Base-by-base conservation (phyloP, 2,113 vertebrate genomes). In the Dipodomys ordii region DNA sequence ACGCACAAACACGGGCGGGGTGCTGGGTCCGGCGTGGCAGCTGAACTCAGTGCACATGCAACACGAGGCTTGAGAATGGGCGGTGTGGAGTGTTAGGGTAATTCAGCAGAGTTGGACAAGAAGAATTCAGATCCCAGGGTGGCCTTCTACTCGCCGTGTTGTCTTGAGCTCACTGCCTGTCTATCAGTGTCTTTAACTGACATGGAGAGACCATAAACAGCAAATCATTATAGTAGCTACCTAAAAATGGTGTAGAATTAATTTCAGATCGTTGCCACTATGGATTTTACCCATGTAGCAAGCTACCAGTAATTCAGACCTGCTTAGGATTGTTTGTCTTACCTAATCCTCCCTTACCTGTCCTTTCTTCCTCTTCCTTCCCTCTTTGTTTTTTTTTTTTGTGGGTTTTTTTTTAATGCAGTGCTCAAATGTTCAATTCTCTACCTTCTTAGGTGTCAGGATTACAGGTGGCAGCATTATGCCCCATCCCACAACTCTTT, bases 21-120 rank as follows among this genome's bases (percentile, higher is more conserved):
- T 30, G 23, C 28, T 87, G 67, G 39, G 27, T 35, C 28, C 73
- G 1, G 39, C 7, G 28, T 60, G 30, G 2, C 7, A 62, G 67
- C 9, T 18, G 20, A 46, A 73, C 8, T 79, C n/a, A 27, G 44
- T 2, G 1, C 0, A 8, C 8, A 2, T 20, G 30, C 0, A 4
- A 0, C 2, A 0, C 3, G 16, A 57, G 15, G 53, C 53, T 57
- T 57, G 53, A 57, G 53, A 57, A 18, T 1, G 3, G 30, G 23
- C 22, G 46, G 8, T 0, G 6, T 3, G 12, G 5, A 4, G 23
- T 0, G 8, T 46, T 2, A 57, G 39, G 27, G 22, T 7, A n/a
- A 30, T 9, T 4, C 8, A 16, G 15, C 2, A 9, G 4, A 5
- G 30, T 2, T 4, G 11, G 30, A 7, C 0, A 15, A 35, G 23